These are phyloP conservation scores for Leptosomus discolor DNA, from an alignment of 2,113 vertebrate species.

Conservation along the genomic window DNA sequence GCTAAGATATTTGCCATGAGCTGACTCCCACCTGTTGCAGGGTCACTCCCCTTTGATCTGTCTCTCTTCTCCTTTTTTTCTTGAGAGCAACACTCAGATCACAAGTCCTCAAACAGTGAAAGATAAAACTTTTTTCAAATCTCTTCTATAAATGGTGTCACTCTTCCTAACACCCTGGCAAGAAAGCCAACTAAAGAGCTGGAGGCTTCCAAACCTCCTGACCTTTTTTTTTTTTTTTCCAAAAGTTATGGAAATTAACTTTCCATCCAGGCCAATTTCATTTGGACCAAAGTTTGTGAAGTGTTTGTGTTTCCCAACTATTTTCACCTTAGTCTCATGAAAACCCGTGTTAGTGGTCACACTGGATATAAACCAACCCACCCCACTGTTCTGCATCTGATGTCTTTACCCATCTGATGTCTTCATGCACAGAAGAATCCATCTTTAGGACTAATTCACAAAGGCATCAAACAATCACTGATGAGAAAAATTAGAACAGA, in stretches of 20 bases:
- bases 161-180: not conserved
- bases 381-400: not conserved
- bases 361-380: not conserved
- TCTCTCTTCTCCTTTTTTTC: not conserved
- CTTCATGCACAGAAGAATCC: not conserved
- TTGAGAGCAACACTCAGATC: not conserved
- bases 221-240: not conserved
- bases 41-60: not conserved
- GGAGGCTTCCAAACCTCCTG: not conserved
- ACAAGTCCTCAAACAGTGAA: not conserved
- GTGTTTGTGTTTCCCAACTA: not conserved
- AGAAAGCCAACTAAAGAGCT: not conserved
- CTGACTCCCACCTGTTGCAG: rapidly evolving
- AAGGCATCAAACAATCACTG: not conserved
- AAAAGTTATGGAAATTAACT: not conserved
- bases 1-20: not conserved
- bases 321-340: not conserved
- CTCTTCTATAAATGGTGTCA: not conserved
- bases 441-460: not conserved
- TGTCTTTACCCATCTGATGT: not conserved
- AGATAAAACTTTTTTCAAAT: not conserved
- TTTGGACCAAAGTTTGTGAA: not conserved
- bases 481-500: not conserved
- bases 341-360: not conserved
- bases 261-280: not conserved